Base-by-base conservation (phyloP, 2,888 invertebrate genomes). In the Sclerodermus sp. region DNA sequence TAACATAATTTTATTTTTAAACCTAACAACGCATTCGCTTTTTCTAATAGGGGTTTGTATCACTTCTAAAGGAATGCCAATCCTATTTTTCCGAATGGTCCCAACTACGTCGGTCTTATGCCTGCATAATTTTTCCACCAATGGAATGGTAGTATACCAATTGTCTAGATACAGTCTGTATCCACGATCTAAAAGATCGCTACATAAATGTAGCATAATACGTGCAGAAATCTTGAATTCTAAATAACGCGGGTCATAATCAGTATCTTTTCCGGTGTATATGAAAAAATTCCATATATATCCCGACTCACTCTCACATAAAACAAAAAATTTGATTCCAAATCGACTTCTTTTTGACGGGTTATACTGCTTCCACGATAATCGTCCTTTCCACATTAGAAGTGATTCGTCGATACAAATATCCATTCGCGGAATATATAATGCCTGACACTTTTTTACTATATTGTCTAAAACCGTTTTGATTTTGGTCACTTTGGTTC, bases 21-120 rank as follows among this genome's bases (percentile, higher is more conserved):
- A n/a, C n/a, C n/a, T n/a, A n/a, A n/a, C n/a, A n/a, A n/a, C n/a
- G n/a, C n/a, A n/a, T n/a, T n/a, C n/a, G n/a, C n/a, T n/a, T n/a
- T n/a, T n/a, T n/a, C n/a, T n/a, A n/a, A n/a, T n/a, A n/a, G n/a
- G n/a, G n/a, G n/a, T n/a, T n/a, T n/a, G n/a, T n/a, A n/a, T n/a
- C n/a, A n/a, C 37, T 31, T 48, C 34, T 30, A 52, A 47, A 49
- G 53, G 48, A 36, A 56, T 53, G 1, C 46, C 49, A 43, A 62
- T 43, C 23, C 53, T 48, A 37, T 59, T 48, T 5, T 39, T 43
- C 41, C 57, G 41, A 13, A 58, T 51, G 10, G 58, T 57, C 10
- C 53, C 55, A 10, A 55, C 38, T 31, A 32, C 46, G 47, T 42
- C 57, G 44, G 56, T 53, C 37, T 51, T 51, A 41, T 48, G 39